Evolutionary conservation across 1,140 invertebrate species (phyloP).

Genomic region (Drosophila murphyi): DNA sequence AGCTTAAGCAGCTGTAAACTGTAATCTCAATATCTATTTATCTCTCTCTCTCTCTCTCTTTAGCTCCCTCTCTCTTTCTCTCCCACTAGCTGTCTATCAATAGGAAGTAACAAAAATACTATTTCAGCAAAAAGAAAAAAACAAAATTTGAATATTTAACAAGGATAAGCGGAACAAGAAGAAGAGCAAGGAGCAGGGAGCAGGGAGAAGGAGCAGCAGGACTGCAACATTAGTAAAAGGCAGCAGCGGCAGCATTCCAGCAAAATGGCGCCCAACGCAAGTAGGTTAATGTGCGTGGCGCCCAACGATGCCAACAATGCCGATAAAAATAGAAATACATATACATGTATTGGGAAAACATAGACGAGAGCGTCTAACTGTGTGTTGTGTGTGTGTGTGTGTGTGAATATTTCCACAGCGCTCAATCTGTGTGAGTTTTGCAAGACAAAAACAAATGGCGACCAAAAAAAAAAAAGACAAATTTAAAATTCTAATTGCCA

Average conservation of each 20-base stretch:
- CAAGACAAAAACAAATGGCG: slow-evolving; percentile 52
- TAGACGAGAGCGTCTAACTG: background rate
- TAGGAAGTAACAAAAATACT: slow-evolving; percentile 22
- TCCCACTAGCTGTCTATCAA: slow-evolving; percentile 1
- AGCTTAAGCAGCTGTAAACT: background rate
- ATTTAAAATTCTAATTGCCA: slow-evolving; percentile 80
- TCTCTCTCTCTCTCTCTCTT: background rate
- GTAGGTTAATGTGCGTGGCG: slow-evolving; percentile 75
- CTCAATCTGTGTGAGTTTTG: slow-evolving; percentile 33
- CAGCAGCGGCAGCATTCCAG: background rate
- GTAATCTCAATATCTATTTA: background rate
- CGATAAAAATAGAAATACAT: slow-evolving; percentile 64
- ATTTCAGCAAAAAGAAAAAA: background rate
- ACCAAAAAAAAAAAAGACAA: slow-evolving; percentile 36
- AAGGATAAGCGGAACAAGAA: slow-evolving; percentile 55
- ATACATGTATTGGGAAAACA: slow-evolving; percentile 15
- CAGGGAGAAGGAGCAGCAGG: background rate
- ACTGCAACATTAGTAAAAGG: slow-evolving; percentile 29
- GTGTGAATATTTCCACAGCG: background rate
- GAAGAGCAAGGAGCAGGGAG: background rate
- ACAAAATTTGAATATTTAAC: slow-evolving; percentile 76
- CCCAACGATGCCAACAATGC: slow-evolving; percentile 44
- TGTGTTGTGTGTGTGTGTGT: background rate
- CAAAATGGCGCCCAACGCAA: slow-evolving; percentile 64
- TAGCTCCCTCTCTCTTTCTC: background rate